Percentiles rank a stretch among this genome's conserved stretches.
Conservation (phyloP, 35 echinoderm and acorn worm genomes). For the Eucidaris tribuloides region DNA sequence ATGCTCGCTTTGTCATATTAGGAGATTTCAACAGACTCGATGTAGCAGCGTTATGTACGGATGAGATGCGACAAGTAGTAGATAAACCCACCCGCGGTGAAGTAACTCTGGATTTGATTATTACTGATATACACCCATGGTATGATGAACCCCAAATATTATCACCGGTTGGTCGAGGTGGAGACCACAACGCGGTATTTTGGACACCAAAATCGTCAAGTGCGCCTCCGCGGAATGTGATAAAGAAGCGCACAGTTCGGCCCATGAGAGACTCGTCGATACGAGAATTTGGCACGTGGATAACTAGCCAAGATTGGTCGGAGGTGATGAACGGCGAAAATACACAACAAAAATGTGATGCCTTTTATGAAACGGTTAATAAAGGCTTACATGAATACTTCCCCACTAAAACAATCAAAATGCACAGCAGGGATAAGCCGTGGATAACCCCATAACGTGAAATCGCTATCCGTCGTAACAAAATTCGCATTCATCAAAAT, state of each 20-base stretch:
- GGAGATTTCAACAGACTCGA: background rate
- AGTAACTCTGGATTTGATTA: background rate
- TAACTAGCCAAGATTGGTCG: background rate
- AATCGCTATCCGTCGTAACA: too few relatives aligned
- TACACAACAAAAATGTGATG: background rate
- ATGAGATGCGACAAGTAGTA: background rate
- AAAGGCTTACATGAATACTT: background rate
- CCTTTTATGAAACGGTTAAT: background rate
- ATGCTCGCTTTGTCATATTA: background rate
- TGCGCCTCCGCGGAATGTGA: background rate
- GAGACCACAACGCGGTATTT: background rate
- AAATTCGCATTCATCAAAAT: too few relatives aligned
- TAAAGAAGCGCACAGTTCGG: background rate
- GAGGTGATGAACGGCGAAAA: background rate
- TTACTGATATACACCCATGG: background rate
- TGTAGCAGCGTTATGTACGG: background rate
- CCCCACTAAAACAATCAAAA: background rate
- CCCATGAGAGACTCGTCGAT: background rate
- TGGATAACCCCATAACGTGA: too few relatives aligned
- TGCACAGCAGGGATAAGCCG: background rate
- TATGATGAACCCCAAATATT: background rate
- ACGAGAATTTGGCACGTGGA: slow-evolving; percentile 1
- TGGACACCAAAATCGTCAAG: background rate
- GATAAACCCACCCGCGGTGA: background rate
- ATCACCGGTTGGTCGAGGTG: background rate